These are phyloP conservation scores for Anguilla obscura DNA, from an alignment of 2,797 vertebrate genomes.

Conservation along the genomic window DNA sequence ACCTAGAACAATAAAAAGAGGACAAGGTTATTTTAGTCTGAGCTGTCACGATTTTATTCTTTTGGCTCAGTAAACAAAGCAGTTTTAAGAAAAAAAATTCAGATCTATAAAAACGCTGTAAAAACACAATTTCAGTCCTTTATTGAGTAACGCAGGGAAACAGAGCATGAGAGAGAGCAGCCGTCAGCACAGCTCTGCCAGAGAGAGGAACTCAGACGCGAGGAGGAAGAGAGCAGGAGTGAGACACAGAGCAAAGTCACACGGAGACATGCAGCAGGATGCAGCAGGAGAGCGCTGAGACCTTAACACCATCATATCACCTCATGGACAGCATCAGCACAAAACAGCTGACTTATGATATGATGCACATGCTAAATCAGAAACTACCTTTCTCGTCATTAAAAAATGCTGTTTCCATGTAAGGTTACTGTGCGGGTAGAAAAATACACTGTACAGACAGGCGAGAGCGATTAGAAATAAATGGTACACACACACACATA, in stretches of 20 bases:
- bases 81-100: background rate
- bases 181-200: background rate
- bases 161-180: background rate
- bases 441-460: background rate
- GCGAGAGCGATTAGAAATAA: background rate
- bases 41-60: slow-evolving; percentile 10
- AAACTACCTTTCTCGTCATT: background rate
- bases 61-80: background rate
- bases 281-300: too few relatives aligned
- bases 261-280: background rate
- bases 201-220: background rate
- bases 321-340: background rate
- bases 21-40: slow-evolving; percentile 23
- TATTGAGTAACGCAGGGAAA: background rate
- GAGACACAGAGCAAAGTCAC: background rate
- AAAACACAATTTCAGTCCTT: slow-evolving; percentile 25
- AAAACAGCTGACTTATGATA: background rate
- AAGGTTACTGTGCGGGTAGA: too few relatives aligned
- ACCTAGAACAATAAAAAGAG: slow-evolving; percentile 30
- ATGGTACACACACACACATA: background rate
- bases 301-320: too few relatives aligned
- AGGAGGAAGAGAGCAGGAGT: background rate
- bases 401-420: background rate
- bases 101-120: slow-evolving; percentile 10
- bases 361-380: background rate